phyloP scores from a whole-genome alignment of 2,113 vertebrate species.

The Zosterops japonicus region DNA sequence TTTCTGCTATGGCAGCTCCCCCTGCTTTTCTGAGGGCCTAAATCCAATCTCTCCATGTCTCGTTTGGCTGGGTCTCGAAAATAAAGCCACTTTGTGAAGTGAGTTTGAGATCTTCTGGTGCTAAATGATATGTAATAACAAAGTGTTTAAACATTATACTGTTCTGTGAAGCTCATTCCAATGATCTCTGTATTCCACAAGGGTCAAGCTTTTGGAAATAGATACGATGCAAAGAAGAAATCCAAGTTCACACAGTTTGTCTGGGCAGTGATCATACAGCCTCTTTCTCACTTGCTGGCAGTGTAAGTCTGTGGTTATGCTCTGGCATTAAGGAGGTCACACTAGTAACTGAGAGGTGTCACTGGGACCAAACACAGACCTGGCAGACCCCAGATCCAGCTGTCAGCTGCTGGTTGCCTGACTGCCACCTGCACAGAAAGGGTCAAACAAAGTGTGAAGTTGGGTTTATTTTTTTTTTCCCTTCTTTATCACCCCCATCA shows the following conservation, averaged over 20 bases:
- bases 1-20: background rate
- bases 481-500: background rate
- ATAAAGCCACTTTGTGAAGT: background rate
- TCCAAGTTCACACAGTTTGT: background rate
- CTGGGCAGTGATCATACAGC: fast-evolving
- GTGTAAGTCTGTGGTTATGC: background rate
- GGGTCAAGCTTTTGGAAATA: background rate
- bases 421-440: background rate
- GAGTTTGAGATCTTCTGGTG: background rate
- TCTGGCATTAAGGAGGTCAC: background rate
- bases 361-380: background rate
- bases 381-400: background rate
- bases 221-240: background rate
- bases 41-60: background rate
- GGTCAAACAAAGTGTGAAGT: background rate
- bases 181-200: background rate
- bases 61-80: background rate
- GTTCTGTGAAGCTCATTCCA: background rate
- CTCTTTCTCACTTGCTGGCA: background rate
- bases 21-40: background rate
- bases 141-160: background rate
- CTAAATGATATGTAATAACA: background rate
- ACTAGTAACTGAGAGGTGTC: background rate
- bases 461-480: fast-evolving
- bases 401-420: background rate